Evolutionary conservation across 2,888 invertebrate species (phyloP).

Genomic region (Graphium colonna): DNA sequence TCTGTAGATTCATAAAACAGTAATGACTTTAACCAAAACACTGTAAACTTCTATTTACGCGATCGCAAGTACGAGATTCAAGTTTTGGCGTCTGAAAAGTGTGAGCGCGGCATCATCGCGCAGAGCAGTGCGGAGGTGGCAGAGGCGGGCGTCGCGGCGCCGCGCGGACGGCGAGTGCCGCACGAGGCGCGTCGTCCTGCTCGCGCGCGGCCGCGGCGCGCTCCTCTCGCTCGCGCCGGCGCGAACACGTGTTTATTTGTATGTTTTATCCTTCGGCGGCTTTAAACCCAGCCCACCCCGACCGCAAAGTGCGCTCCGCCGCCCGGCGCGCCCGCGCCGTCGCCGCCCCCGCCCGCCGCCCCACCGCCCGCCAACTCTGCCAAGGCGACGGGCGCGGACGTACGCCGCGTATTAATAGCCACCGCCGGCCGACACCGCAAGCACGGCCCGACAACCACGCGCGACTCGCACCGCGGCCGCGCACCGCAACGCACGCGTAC

Average conservation of each 20-base stretch:
- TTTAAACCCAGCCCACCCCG: slow-evolving; percentile 84
- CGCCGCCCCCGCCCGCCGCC: slow-evolving; percentile 71
- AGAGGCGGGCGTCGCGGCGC: slow-evolving; percentile 47
- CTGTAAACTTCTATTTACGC: slow-evolving; percentile 1
- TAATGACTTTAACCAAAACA: slow-evolving; percentile 12
- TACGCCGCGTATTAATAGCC: slow-evolving; percentile 76
- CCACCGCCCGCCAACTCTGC: slow-evolving; percentile 75
- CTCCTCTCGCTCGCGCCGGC: slow-evolving; percentile 81
- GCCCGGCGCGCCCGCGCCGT: slow-evolving; percentile 79
- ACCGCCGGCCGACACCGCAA: slow-evolving; percentile 70
- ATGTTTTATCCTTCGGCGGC: slow-evolving; percentile 83
- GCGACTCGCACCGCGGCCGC: slow-evolving; percentile 42
- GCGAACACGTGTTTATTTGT: slow-evolving; percentile 82
- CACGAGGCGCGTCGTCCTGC: slow-evolving; percentile 63
- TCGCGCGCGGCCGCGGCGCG: slow-evolving; percentile 57
- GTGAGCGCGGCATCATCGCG: slow-evolving; percentile 24
- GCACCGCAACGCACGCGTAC: slow-evolving; percentile 47
- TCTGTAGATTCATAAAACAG: too few relatives aligned
- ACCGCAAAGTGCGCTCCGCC: slow-evolving; percentile 83
- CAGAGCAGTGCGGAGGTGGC: slow-evolving; percentile 33
- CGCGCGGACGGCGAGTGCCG: slow-evolving; percentile 74
- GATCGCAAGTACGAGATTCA: slow-evolving; percentile 14
- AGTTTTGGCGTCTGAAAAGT: slow-evolving; percentile 18
- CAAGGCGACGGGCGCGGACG: slow-evolving; percentile 78
- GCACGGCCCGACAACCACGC: slow-evolving; percentile 48